These are phyloP conservation scores for Trypoxylon attenuatum DNA, from an alignment of 2,888 invertebrate genomes.

Conservation along the genomic window DNA sequence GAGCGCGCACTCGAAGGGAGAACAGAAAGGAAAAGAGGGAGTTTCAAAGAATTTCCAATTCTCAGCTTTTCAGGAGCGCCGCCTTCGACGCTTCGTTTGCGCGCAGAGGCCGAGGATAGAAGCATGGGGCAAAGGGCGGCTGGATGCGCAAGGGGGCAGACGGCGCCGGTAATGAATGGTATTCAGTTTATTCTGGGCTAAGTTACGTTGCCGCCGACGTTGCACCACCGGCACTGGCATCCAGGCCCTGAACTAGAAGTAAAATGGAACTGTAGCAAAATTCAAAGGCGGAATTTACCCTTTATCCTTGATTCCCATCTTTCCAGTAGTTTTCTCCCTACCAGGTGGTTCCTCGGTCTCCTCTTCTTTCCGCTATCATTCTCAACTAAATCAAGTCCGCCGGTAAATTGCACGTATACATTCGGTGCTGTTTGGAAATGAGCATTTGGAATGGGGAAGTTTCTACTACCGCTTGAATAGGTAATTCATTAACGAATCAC, in stretches of 20 bases:
- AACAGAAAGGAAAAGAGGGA: conserved; percentile 13
- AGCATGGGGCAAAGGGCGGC: conserved; percentile 4
- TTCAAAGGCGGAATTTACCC: conserved; percentile 61
- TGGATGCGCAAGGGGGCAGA: conserved; percentile 38
- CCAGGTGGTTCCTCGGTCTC: neutral
- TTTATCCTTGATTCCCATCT: conserved; percentile 49
- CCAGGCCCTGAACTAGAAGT: conserved; percentile 54
- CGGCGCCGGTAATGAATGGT: conserved; percentile 67
- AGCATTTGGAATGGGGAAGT: no score
- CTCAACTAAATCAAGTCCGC: neutral
- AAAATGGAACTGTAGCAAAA: conserved; percentile 60
- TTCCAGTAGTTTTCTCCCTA: conserved; percentile 24
- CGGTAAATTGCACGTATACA: no score
- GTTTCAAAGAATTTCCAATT: conserved; percentile 66
- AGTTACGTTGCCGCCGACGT: conserved; percentile 53
- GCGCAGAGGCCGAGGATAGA: conserved; percentile 27
- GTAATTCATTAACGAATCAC: no score
- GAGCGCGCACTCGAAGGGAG: conserved; percentile 18
- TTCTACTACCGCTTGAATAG: no score
- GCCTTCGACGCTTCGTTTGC: conserved; percentile 48
- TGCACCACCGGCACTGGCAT: conserved; percentile 37
- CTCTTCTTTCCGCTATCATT: neutral
- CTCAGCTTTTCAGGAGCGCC: conserved; percentile 59
- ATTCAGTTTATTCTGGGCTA: conserved; percentile 67
- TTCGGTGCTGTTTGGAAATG: no score